A percentile compares a stretch with the other conserved stretches of the same genome.
phyloP scores from a whole-genome alignment of 2,888 invertebrate genomes.

The Drosophila formosana region DNA sequence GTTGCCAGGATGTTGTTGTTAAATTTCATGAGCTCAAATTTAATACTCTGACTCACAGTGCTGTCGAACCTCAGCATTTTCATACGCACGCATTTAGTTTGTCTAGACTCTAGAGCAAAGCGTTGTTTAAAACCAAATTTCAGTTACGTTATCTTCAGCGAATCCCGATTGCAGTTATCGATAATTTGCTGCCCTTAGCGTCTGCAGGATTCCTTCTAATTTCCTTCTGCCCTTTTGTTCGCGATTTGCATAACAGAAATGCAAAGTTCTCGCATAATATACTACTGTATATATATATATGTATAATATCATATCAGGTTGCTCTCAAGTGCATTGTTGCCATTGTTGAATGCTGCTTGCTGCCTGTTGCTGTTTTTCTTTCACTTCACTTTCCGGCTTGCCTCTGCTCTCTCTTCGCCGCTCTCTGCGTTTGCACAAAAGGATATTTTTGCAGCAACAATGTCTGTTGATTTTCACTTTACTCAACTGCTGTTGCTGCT shows the following conservation, averaged over 20 bases:
- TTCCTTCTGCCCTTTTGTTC: slow-evolving; percentile 1
- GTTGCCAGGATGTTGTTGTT: slow-evolving; percentile 23
- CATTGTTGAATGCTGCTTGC: slow-evolving; percentile 52
- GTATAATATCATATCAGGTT: slow-evolving; percentile 59
- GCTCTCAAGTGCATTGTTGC: slow-evolving; percentile 73
- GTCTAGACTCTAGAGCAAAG: neutral
- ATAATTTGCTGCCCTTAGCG: neutral
- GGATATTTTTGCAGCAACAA: slow-evolving; percentile 63
- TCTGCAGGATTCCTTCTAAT: neutral
- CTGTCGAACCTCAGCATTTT: neutral
- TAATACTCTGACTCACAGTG: neutral
- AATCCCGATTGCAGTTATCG: neutral
- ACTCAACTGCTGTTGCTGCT: slow-evolving; percentile 42
- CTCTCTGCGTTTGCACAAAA: slow-evolving; percentile 41
- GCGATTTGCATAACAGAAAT: slow-evolving; percentile 15
- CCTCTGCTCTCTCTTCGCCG: slow-evolving; percentile 29
- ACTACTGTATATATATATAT: neutral
- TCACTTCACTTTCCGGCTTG: slow-evolving; percentile 78
- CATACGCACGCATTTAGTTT: neutral
- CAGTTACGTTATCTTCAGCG: neutral
- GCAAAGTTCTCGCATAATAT: slow-evolving; percentile 26
- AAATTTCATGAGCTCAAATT: slow-evolving; percentile 33
- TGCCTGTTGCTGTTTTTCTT: slow-evolving; percentile 70
- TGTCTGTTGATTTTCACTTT: slow-evolving; percentile 76
- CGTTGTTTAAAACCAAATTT: neutral